Evolutionary conservation across 2,797 vertebrate genomes (phyloP).

Genomic region (Helostoma temminkii): DNA sequence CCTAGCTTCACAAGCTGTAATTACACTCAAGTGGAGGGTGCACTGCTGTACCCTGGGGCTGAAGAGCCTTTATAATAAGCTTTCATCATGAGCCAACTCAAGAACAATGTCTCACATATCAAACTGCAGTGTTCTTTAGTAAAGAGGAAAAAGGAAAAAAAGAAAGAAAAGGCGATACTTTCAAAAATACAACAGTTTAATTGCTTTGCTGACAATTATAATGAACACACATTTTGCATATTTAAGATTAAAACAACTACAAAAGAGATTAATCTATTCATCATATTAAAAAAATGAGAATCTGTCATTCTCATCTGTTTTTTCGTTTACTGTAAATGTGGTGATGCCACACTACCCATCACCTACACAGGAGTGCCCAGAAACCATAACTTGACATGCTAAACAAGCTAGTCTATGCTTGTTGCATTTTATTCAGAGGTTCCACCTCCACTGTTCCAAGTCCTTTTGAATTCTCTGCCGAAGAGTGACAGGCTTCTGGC

Average conservation of each 20-base stretch:
- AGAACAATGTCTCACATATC: constrained; percentile 58
- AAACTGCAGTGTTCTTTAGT: constrained; percentile 29
- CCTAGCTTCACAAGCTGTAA: constrained; percentile 53
- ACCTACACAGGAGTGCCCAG: constrained; percentile 1
- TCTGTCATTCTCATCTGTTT: background rate
- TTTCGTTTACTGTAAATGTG: constrained; percentile 6
- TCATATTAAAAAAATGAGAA: background rate
- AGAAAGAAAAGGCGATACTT: constrained; percentile 9
- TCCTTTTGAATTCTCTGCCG: background rate
- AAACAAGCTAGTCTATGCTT: background rate
- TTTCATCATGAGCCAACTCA: constrained; percentile 60
- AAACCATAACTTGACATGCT: background rate
- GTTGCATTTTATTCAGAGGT: background rate
- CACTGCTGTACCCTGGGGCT: constrained; percentile 48
- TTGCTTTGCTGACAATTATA: constrained; percentile 21
- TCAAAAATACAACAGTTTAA: constrained; percentile 53
- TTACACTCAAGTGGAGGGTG: constrained; percentile 63
- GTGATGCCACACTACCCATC: background rate
- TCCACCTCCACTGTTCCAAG: background rate
- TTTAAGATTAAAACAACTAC: background rate
- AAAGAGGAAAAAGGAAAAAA: constrained; percentile 25
- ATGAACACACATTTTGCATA: background rate
- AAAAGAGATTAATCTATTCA: background rate
- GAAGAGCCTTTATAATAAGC: constrained; percentile 59
- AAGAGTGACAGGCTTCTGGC: constrained; percentile 1